These are phyloP conservation scores for Psophia crepitans DNA, from an alignment of 2,113 vertebrate species.

Conservation along the genomic window DNA sequence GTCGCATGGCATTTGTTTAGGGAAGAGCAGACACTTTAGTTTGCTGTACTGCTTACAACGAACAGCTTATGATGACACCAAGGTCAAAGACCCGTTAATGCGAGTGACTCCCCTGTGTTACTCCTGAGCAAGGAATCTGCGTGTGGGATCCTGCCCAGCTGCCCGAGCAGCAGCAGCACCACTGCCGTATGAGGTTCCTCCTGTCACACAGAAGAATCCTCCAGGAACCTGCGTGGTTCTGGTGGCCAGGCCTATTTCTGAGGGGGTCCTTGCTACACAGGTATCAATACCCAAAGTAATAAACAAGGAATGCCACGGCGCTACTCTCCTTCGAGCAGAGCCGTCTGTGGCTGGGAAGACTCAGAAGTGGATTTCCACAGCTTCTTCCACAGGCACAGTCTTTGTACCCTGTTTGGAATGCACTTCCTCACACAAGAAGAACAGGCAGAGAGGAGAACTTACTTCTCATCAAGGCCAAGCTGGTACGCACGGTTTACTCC, in stretches of 20 bases:
- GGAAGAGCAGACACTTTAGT: neutral
- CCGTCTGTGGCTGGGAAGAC: neutral
- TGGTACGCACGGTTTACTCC: rapidly evolving
- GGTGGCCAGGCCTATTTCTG: neutral
- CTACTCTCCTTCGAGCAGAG: neutral
- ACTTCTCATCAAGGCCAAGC: neutral
- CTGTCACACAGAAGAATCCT: neutral
- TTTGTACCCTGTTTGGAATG: neutral
- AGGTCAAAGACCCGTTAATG: neutral
- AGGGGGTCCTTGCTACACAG: neutral
- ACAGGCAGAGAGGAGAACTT: neutral
- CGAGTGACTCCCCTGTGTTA: neutral
- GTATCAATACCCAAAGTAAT: neutral
- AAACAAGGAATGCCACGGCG: rapidly evolving
- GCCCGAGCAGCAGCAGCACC: neutral
- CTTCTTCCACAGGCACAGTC: neutral
- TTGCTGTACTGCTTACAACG: neutral
- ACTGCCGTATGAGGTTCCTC: neutral
- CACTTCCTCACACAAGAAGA: neutral
- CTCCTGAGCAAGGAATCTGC: neutral
- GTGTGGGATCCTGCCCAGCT: neutral
- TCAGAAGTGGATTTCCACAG: neutral
- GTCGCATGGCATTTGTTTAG: neutral
- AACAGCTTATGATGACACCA: neutral
- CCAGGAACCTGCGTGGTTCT: neutral